Conservation (phyloP, 1,140 invertebrate genomes). For the Euwallacea similis region DNA sequence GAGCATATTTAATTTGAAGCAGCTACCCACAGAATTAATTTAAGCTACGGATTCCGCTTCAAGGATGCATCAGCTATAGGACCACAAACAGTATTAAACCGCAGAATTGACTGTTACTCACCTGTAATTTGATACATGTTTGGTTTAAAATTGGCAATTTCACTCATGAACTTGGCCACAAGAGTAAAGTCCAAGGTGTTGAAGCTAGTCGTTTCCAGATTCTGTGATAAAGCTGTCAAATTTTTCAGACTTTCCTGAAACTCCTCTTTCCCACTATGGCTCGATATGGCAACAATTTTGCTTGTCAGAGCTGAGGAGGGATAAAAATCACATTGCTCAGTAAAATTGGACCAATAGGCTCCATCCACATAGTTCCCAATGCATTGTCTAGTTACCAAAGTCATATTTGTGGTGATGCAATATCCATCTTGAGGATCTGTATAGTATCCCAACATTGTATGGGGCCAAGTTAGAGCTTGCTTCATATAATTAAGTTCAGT, state of each 20-base stretch:
- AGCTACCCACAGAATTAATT: too few relatives aligned
- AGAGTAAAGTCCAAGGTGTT: slow-evolving; percentile 26
- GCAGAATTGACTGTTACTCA: neutral
- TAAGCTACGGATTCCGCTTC: too few relatives aligned
- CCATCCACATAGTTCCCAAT: slow-evolving; percentile 36
- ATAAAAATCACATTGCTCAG: slow-evolving; percentile 20
- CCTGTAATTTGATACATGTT: slow-evolving; percentile 16
- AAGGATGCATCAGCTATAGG: too few relatives aligned
- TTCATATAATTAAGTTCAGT: neutral
- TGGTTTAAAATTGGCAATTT: neutral
- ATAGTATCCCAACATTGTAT: neutral
- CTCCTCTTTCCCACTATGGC: neutral
- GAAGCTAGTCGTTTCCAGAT: neutral
- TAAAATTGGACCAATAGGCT: slow-evolving; percentile 27
- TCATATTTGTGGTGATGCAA: slow-evolving; percentile 26
- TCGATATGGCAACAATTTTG: neutral
- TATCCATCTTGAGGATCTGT: slow-evolving; percentile 20
- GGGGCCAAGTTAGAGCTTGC: slow-evolving; percentile 15
- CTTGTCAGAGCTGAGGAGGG: slow-evolving; percentile 7
- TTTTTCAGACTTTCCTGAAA: slow-evolving; percentile 2
- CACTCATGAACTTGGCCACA: slow-evolving; percentile 11
- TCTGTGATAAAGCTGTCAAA: neutral
- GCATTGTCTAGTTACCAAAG: slow-evolving; percentile 29
- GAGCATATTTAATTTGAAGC: too few relatives aligned
- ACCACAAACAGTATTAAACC: too few relatives aligned